Evolutionary conservation across 2,797 vertebrate species (phyloP).

Genomic region (Hapalemur alaotrensis): DNA sequence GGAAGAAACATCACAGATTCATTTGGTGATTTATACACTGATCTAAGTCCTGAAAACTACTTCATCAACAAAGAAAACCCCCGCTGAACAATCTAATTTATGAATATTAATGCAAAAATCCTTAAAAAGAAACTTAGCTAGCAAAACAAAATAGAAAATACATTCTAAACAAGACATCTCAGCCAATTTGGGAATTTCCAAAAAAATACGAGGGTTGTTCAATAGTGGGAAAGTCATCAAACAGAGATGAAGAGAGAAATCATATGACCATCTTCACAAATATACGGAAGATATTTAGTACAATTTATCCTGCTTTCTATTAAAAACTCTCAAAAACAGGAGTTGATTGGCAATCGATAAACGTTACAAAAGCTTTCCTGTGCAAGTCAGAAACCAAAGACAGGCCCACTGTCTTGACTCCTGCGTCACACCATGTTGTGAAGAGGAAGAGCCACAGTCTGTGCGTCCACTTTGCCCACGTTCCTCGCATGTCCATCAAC

Average conservation of each 20-base stretch:
- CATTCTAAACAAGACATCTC: background rate
- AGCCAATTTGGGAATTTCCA: background rate
- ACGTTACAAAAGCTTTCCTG: background rate
- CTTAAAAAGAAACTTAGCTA: background rate
- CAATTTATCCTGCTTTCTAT: background rate
- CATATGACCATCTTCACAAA: background rate
- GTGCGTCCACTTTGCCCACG: fast-evolving
- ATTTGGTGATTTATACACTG: background rate
- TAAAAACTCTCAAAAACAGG: background rate
- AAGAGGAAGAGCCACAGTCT: background rate
- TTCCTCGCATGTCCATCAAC: background rate
- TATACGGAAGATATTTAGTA: background rate
- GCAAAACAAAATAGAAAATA: background rate
- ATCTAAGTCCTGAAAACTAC: background rate
- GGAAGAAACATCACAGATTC: background rate
- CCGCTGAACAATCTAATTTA: background rate
- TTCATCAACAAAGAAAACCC: background rate
- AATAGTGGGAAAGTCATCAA: background rate
- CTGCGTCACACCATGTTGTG: background rate
- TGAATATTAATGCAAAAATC: background rate
- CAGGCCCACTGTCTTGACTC: fast-evolving
- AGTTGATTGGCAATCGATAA: background rate
- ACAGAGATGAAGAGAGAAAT: background rate
- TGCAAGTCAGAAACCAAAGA: too few species aligned
- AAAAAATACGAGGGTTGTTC: background rate